Evolutionary conservation across 2,888 invertebrate species (phyloP).

Genomic region (Monoplex corrugatus): DNA sequence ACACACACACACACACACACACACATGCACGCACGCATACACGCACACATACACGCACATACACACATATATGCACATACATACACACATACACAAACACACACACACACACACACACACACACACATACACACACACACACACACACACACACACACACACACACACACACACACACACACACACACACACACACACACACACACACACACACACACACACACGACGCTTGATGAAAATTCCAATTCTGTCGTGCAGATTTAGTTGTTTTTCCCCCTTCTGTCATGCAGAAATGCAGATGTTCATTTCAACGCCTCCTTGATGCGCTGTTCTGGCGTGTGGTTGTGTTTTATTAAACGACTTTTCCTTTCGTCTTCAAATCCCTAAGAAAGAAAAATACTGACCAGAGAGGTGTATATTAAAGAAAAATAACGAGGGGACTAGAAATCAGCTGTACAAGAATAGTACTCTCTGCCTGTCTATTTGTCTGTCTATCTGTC

Average conservation of each 20-base stretch:
- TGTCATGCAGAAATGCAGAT: no score
- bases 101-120: background rate
- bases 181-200: constrained; percentile 10
- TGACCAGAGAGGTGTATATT: no score
- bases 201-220: background rate
- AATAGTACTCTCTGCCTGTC: no score
- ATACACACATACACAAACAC: background rate
- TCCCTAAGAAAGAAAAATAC: no score
- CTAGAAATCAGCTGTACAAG: no score
- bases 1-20: background rate
- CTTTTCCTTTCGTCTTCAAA: no score
- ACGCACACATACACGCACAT: background rate
- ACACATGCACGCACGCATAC: background rate
- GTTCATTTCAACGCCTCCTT: no score
- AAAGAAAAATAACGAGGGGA: no score
- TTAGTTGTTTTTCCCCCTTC: no score
- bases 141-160: background rate
- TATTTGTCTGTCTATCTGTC: background rate
- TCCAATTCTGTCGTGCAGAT: no score
- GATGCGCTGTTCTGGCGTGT: no score
- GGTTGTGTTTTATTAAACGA: no score
- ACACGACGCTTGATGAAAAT: background rate
- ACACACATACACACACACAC: background rate
- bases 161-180: background rate
- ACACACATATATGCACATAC: background rate